Conservation (phyloP, 1,140 invertebrate species). For the Drosophila leontia region DNA sequence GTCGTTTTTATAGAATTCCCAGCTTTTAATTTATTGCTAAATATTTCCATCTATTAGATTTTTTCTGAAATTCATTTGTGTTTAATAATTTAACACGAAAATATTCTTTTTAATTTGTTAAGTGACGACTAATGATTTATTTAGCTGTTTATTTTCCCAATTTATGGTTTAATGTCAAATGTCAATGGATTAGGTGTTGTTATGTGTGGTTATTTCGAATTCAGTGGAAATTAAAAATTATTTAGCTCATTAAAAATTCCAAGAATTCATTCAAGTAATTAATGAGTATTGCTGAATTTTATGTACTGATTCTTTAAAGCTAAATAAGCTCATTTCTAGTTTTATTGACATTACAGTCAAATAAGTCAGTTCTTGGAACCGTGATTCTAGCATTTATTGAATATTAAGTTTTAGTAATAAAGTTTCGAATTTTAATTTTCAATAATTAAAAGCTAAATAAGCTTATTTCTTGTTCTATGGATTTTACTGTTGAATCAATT, state of each 20-base stretch:
- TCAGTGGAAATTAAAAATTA: neutral
- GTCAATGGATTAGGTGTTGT: neutral
- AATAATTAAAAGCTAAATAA: too few relatives aligned
- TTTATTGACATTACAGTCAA: neutral
- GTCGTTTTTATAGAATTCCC: neutral
- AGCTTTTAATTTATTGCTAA: neutral
- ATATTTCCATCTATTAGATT: neutral
- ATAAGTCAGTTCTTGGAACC: neutral
- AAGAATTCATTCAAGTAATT: neutral
- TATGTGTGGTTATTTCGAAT: neutral
- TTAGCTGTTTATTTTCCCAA: neutral
- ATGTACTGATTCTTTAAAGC: neutral
- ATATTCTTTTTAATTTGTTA: neutral
- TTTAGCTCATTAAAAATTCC: neutral
- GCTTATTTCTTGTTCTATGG: too few relatives aligned
- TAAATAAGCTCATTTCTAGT: neutral
- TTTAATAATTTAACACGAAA: too few relatives aligned
- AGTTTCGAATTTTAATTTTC: too few relatives aligned
- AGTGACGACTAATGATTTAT: neutral
- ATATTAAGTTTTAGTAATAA: neutral
- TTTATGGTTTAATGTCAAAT: neutral
- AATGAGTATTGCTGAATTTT: neutral
- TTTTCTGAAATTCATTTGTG: neutral
- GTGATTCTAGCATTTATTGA: neutral
- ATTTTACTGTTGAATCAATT: neutral